A percentile compares a stretch with the other conserved stretches of the same genome.
Evolutionary conservation across 2,113 vertebrate species (phyloP).

Genomic region (Echinops telfairi): DNA sequence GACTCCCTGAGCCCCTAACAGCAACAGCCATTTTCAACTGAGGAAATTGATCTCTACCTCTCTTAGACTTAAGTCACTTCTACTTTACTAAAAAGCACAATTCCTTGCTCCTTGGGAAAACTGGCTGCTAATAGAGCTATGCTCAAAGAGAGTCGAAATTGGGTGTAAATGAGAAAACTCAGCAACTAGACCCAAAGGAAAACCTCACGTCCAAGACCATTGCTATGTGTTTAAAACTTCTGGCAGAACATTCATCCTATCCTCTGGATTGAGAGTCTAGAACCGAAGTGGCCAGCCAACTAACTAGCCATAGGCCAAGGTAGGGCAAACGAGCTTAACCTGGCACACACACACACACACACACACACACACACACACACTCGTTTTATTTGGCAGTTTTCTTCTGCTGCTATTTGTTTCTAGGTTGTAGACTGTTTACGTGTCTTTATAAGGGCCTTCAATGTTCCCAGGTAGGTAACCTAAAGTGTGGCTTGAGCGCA

Average conservation of each 20-base stretch:
- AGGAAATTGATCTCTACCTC: neutral
- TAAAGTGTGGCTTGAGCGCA: neutral
- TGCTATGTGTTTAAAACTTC: neutral
- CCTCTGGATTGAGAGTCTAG: too few species aligned
- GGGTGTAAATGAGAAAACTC: neutral
- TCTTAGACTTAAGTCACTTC: slow-evolving; percentile 53
- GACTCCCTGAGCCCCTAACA: too few species aligned
- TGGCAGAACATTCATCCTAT: too few species aligned
- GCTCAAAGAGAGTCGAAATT: neutral
- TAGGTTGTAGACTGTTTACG: neutral
- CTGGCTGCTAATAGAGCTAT: neutral
- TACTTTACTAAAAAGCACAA: slow-evolving; percentile 42
- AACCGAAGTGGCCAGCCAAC: too few species aligned
- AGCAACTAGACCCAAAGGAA: neutral
- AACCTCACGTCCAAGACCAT: neutral
- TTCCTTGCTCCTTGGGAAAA: neutral
- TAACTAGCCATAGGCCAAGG: neutral
- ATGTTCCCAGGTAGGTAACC: neutral
- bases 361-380: neutral
- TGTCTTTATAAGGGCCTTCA: neutral
- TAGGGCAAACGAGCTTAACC: neutral
- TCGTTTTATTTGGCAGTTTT: neutral
- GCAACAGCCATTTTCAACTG: too few species aligned
- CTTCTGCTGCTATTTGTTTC: neutral
- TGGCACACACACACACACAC: neutral